phyloP scores from a whole-genome alignment of 2,113 vertebrate genomes.

The Abramis brama region DNA sequence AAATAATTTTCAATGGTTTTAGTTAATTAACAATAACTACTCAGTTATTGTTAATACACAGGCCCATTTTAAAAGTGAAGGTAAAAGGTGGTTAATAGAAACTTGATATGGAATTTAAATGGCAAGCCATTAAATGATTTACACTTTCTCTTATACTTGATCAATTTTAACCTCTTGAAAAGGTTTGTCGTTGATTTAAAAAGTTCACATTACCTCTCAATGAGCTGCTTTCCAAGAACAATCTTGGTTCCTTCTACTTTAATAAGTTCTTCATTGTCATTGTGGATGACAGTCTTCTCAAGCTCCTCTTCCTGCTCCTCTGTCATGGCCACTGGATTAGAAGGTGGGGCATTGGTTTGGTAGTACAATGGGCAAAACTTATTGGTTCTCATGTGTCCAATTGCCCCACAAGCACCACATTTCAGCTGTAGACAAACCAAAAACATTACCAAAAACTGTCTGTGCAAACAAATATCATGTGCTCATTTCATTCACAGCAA shows the following conservation, averaged over 20 bases:
- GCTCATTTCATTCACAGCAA: conserved; percentile 39
- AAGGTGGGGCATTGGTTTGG: conserved; percentile 96
- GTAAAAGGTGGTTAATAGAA: not conserved
- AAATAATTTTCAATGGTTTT: not conserved
- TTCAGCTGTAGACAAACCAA: conserved; percentile 80
- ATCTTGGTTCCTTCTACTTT: conserved; percentile 99
- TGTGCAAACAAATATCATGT: not conserved
- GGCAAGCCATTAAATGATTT: not conserved
- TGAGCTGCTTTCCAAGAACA: conserved; percentile 95
- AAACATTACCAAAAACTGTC: not conserved
- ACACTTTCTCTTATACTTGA: not conserved
- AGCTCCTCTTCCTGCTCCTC: conserved; percentile 98
- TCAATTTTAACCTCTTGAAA: not conserved
- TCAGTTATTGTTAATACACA: too few species aligned
- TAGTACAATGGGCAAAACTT: conserved; percentile 99
- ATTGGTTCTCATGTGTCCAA: conserved; percentile 99
- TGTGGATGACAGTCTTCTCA: conserved; percentile 97
- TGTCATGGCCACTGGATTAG: conserved; percentile 98
- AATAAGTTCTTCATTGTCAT: conserved; percentile 97
- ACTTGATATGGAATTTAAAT: not conserved
- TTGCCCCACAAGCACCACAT: conserved; percentile 96
- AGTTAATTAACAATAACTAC: not conserved
- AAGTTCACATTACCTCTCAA: conserved; percentile 85
- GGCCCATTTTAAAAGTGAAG: not conserved
- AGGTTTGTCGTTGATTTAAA: not conserved